Evolutionary conservation across 2,888 invertebrate species (phyloP), one percentile per base, ranked within the genome.

Genomic region (Hecatera dysodea): DNA sequence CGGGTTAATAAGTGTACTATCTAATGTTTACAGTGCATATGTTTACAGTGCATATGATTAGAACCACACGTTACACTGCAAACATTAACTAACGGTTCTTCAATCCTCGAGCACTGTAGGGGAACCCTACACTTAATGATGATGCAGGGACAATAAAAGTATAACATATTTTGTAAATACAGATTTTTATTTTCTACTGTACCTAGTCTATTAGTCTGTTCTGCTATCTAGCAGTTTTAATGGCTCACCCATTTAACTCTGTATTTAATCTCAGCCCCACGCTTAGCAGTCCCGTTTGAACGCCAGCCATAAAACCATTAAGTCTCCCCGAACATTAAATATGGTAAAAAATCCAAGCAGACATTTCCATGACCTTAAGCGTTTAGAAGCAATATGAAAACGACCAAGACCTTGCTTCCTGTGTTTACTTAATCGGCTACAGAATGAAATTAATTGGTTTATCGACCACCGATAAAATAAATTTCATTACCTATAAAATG

Each of bases 401-500:
- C 24, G 75, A 48, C 60, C 29, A 8, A 57, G 46, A 64, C 27
- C 42, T 24, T 19, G 75, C 61, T 66, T 68, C 66, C 73, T 67
- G 52, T 74, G 65, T 81, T 61, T 55, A 72, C 52, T 39, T 29
- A 73, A 66, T 55, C 60, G 68, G 42, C 61, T 56, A 67, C 76
- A 72, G 53, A 63, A 55, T 48, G n/a, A 27, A 56, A 55, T 50
- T 82, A 74, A 76, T 80, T 78, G 69, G 72, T 78, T 78, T 70
- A 70, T 65, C 67, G 71, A 27, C 57, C 71, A 60, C 64, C 67
- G 67, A 81, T 79, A 75, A 75, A 76, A 72, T 70, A 59, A 52
- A 48, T 53, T 68, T 80, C 42, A 82, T 76, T 75, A 62, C 42
- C 75, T 66, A 74, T 83, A 68, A 78, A 85, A 65, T 67, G 50